Base-by-base conservation (phyloP, 1,140 invertebrate genomes). In the Platorchestia sp. region DNA sequence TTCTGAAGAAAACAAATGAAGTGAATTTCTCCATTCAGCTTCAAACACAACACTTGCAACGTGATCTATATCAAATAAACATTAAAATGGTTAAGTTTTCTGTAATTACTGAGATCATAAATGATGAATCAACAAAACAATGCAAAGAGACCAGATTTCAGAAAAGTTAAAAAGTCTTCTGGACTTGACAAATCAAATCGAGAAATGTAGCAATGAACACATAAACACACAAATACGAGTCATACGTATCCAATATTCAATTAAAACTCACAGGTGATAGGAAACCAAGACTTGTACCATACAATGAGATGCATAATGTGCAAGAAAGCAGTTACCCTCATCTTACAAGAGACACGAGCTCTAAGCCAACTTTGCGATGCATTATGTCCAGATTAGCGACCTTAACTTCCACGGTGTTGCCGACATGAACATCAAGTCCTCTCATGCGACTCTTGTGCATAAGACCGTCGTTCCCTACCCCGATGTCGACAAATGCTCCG, bases 401-500 rank as follows among this genome's bases (percentile, higher is more conserved):
- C n/a, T 95, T 42, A 44, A 96, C 96, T 51, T 96, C 95, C 19
- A 96, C 96, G 0, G 93, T 97, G 97, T 99, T 98, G 0, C 98
- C 98, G 47, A 99, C 97, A 96, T 98, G 97, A 0, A 99, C 97
- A 0, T 97, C 97, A 36, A 97, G 96, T n/a, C 97, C 97, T 0
- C 97, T 97, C 97, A 98, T 97, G 95, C 98, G 97, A 93, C 97
- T 98, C 0, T 97, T 97, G 96, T 98, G 98, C 89, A 99, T 98
- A 42, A 99, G 97, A 0, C 98, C 99, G 97, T 98, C 97, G 87
- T 97, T 97, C 6, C 98, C 98, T 0, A 99, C 98, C 0, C 99
- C 99, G 96, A 99, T 98, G 97, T 99, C 99, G 7, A 99, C 98
- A 97, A 99, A 99, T 86, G 98, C 98, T 40, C 99, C 99, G 97